Base-by-base conservation (phyloP, 2,113 vertebrate species). In the Sebastes fasciatus region DNA sequence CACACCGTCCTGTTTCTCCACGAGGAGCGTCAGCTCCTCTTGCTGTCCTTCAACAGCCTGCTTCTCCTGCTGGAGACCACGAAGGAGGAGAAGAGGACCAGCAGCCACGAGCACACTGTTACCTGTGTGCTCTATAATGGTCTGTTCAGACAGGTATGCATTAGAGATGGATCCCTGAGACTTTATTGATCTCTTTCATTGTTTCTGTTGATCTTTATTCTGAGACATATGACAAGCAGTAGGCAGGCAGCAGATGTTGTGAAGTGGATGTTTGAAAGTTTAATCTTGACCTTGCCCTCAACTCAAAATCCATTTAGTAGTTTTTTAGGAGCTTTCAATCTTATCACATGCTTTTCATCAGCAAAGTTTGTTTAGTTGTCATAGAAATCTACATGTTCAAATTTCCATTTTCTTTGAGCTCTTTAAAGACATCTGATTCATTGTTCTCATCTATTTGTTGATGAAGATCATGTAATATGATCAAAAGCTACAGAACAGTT, bases 51-150 rank as follows among this genome's bases (percentile, higher is more conserved):
- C 75, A 95, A 95, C 80, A 95, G 94, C 45, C 76, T 95, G 69
- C 91, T 94, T 34, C 8, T 96, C 12, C 69, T 97, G 45, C 71
- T 97, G 88, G 94, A 95, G 77, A 91, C 84, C 45, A 80, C 87
- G 64, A 88, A 80, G 34, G 94, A 94, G 71, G 67, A 85, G 19
- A 55, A 81, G 21, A 95, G 74, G 71, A 88, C 57, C 79, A 94
- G 88, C 89, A 96, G 95, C 86, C 94, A 96, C 0, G 43, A 93
- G 54, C 94, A 90, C 57, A 87, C 93, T 0, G 93, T 96, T 80
- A 96, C 92, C 1, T 96, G 95, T 74, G 93, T 96, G 34, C 91
- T 96, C 63, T 95, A 95, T 58, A 95, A 86, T 76, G 92, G 48
- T 0, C 58, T 90, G 60, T 88, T 93, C 78, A 94, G 93, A 84